Base-by-base conservation (phyloP, 2,888 invertebrate species). In the Drosophila mercatorum region DNA sequence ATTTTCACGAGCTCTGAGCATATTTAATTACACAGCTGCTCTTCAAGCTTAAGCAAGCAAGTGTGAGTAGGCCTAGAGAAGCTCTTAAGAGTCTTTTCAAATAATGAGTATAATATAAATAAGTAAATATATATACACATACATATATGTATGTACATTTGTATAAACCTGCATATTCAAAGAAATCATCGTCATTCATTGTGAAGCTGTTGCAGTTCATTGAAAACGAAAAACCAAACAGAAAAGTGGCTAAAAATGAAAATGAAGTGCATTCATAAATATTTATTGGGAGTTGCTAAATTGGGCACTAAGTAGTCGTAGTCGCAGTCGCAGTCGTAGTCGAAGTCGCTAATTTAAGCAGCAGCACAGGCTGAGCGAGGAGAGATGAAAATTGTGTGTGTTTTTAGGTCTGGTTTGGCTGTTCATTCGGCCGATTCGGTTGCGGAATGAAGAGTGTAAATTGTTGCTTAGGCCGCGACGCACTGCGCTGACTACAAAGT, bases 241-340 rank as follows among this genome's bases (percentile, higher is more conserved):
- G 22, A 22, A 49, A 34, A 22, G 11, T 47, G 64, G 38, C 78
- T 77, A 55, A 78, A 55, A 17, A 17, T 40, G 52, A 38, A 55
- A 69, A 78, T 71, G 72, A 80, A 79, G 81, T 75, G 81, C 72
- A 78, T 63, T 80, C 85, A 85, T 85, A 87, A 85, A 89, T 85
- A 85, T 85, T 85, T 79, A 85, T 69, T 75, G 81, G 75, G 17
- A 77, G 70, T 83, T 65, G 68, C 86, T 89, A 89, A 89, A 89
- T 82, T 81, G 79, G 83, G 76, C 83, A 73, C 68, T 85, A 86
- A 86, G 74, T 80, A 86, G 86, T 34, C 49, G 49, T 2, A 49
- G 49, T 46, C 46, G 8, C 14, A 47, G 47, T 28, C n/a, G 28
- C 1, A 17, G 17, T 17, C 17, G 17, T 17, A 17, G 17, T 17